These are phyloP conservation scores for Egretta garzetta DNA, from an alignment of 2,113 vertebrate genomes.

Conservation along the genomic window DNA sequence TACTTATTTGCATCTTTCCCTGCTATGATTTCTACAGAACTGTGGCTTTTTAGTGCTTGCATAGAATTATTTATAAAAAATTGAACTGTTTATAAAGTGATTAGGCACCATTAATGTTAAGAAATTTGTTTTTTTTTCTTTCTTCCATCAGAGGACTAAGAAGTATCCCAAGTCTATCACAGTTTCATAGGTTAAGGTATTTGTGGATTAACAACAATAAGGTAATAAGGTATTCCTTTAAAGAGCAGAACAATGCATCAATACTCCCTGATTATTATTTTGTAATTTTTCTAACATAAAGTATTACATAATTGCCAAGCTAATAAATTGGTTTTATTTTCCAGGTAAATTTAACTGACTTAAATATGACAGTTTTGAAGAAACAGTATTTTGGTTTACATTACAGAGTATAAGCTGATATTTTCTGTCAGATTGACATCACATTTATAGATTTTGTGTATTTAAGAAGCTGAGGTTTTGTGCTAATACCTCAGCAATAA, in stretches of 20 bases:
- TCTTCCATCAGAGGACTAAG: conserved; percentile 69
- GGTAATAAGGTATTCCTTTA: conserved; percentile 63
- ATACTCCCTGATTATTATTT: not conserved
- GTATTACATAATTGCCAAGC: not conserved
- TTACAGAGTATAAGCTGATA: not conserved
- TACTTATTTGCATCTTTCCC: not conserved
- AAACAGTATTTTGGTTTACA: not conserved
- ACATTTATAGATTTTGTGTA: not conserved
- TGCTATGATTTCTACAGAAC: not conserved
- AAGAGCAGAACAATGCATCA: not conserved
- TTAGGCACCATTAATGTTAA: not conserved
- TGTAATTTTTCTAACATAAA: not conserved
- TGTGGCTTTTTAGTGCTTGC: not conserved
- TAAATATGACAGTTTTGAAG: not conserved
- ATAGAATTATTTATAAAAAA: not conserved
- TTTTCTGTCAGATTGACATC: not conserved
- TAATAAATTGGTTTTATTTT: not conserved
- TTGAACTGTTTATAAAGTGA: not conserved
- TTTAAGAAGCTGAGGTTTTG: not conserved
- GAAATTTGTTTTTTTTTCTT: not conserved
- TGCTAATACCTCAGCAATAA: not conserved
- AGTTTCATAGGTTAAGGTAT: conserved; percentile 75
- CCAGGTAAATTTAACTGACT: not conserved
- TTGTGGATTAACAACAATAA: conserved; percentile 85
- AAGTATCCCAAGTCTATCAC: conserved; percentile 75